phyloP scores from a whole-genome alignment of 2,797 vertebrate genomes.

The Acomys russatus region DNA sequence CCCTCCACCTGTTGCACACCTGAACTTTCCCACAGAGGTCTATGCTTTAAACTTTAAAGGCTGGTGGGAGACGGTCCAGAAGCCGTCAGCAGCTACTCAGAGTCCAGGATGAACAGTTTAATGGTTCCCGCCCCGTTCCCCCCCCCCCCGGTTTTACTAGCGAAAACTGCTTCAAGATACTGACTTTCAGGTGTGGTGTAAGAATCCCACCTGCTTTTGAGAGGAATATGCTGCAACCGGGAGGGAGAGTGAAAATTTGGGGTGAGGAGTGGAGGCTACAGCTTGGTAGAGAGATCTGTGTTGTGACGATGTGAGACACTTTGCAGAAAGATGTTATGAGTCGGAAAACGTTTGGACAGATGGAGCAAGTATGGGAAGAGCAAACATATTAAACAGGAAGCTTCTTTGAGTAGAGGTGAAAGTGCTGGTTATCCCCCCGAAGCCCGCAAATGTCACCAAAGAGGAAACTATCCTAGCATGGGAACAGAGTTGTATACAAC shows the following conservation, averaged over 20 bases:
- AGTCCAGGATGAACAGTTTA: background rate
- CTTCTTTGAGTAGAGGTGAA: slow-evolving; percentile 34
- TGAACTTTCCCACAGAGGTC: background rate
- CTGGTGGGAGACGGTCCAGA: slow-evolving; percentile 12
- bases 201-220: background rate
- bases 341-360: background rate
- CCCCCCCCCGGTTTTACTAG: slow-evolving; percentile 52
- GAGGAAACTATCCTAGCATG: background rate
- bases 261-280: background rate
- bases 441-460: background rate
- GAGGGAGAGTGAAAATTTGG: background rate
- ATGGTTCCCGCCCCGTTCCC: background rate
- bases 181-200: background rate
- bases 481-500: background rate
- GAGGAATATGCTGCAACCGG: background rate
- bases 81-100: slow-evolving; percentile 46
- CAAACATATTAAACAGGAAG: background rate
- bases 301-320: background rate
- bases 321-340: slow-evolving; percentile 15
- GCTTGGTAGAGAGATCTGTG: background rate
- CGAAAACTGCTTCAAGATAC: slow-evolving; percentile 27
- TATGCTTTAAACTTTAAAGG: slow-evolving; percentile 11
- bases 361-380: background rate
- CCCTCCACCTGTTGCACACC: slow-evolving; percentile 15
- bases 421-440: background rate